These are phyloP conservation scores for Eulemur rubriventer DNA, from an alignment of 2,797 vertebrate genomes.

Conservation along the genomic window DNA sequence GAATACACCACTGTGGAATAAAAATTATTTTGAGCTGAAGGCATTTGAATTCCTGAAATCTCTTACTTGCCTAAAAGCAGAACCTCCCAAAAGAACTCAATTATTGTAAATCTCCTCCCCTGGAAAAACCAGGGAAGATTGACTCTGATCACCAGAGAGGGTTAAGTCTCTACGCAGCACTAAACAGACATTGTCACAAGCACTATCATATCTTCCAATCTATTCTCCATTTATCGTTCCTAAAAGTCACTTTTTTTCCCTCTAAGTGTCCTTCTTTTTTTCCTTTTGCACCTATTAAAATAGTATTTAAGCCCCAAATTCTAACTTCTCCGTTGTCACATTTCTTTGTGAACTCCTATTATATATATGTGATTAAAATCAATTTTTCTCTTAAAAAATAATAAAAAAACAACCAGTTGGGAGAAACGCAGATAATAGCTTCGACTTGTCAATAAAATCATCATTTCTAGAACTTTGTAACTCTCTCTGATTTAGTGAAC, in stretches of 20 bases:
- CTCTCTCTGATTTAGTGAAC: background rate
- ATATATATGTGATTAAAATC: background rate
- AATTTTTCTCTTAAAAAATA: background rate
- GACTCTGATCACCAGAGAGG: background rate
- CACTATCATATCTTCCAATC: background rate
- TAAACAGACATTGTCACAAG: background rate
- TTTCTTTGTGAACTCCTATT: background rate
- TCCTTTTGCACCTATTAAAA: background rate
- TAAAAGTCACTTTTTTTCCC: background rate
- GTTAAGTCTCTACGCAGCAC: background rate
- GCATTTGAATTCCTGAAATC: background rate
- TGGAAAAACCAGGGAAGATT: background rate
- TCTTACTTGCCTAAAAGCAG: background rate
- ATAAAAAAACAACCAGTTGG: background rate
- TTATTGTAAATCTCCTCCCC: background rate
- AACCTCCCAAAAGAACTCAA: background rate
- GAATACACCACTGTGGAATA: background rate
- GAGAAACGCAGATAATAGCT: background rate
- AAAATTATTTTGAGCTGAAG: background rate
- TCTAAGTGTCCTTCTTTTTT: background rate
- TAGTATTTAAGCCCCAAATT: background rate
- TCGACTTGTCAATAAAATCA: background rate
- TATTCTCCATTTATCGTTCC: background rate
- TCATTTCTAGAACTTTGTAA: slow-evolving; percentile 17
- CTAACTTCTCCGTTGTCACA: background rate